These are phyloP conservation scores for Lycodopsis pacificus DNA, from an alignment of 2,797 vertebrate genomes.

Conservation along the genomic window DNA sequence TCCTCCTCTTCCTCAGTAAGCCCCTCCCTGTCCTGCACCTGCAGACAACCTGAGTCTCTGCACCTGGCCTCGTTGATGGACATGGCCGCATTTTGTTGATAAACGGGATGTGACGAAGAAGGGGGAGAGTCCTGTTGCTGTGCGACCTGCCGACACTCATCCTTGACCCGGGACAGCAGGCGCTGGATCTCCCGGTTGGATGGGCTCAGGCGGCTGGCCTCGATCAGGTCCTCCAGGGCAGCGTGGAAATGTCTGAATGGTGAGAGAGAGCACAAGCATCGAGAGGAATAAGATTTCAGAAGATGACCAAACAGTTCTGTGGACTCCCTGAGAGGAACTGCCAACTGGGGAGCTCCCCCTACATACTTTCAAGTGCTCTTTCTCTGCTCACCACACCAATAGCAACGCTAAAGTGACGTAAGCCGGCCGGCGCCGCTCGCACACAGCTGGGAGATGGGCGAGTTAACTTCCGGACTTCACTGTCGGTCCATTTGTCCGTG, in stretches of 20 bases:
- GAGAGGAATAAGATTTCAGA: background rate
- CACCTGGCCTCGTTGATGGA: conserved; percentile 43
- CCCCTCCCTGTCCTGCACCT: conserved; percentile 62
- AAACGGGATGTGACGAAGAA: conserved; percentile 53
- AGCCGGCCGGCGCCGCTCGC: background rate
- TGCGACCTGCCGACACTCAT: conserved; percentile 90
- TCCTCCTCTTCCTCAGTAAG: conserved; percentile 86
- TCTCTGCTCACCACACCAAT: background rate
- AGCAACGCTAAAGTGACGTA: background rate
- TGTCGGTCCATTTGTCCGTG: background rate
- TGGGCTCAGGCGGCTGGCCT: conserved; percentile 94
- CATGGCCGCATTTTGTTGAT: conserved; percentile 56
- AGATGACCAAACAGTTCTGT: background rate
- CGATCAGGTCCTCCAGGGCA: conserved; percentile 96
- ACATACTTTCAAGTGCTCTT: background rate
- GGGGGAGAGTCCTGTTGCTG: conserved; percentile 79
- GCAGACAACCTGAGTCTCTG: conserved; percentile 51
- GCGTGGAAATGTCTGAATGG: conserved; percentile 93
- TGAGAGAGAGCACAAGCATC: background rate
- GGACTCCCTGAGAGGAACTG: background rate
- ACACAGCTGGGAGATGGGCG: too few species aligned
- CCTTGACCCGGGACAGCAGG: conserved; percentile 93
- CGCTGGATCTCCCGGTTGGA: conserved; percentile 98
- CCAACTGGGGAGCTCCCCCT: background rate
- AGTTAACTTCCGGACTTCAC: background rate